A percentile compares a stretch with the other conserved stretches of the same genome.
Conservation (phyloP, 2,797 vertebrate genomes). For the Falco columbarius region DNA sequence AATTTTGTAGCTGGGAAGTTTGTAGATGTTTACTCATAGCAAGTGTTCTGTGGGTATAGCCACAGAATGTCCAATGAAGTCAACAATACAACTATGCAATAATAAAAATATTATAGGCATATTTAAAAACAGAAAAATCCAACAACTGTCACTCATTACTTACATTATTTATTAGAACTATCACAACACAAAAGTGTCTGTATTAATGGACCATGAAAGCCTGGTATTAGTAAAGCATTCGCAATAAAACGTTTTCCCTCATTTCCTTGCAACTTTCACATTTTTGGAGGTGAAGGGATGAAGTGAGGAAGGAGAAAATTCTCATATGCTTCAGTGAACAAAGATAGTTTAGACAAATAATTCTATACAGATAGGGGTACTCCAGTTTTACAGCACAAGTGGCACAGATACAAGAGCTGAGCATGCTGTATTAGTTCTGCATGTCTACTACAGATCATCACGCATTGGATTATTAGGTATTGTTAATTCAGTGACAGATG, state of each 20-base stretch:
- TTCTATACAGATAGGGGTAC: neutral
- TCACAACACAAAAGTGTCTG: neutral
- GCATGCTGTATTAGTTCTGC: neutral
- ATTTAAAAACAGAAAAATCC: neutral
- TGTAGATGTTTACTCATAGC: slow-evolving; percentile 46
- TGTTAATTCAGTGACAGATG: neutral
- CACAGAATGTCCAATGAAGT: slow-evolving; percentile 21
- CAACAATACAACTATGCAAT: neutral
- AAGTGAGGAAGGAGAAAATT: neutral
- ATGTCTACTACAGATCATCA: neutral
- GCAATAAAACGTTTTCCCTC: neutral
- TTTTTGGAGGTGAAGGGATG: neutral
- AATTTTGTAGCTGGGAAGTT: slow-evolving; percentile 62
- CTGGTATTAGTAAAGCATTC: neutral
- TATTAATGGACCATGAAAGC: neutral
- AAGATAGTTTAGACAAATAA: neutral
- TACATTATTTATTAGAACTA: neutral
- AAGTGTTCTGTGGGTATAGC: neutral
- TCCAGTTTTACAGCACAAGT: neutral
- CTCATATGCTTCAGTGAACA: neutral
- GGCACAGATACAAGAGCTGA: neutral
- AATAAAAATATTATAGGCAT: neutral
- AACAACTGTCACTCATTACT: neutral
- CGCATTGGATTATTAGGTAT: fast-evolving
- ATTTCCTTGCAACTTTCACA: neutral